phyloP scores from a whole-genome alignment of 2,113 vertebrate genomes.

The Pollimyrus isidori region DNA sequence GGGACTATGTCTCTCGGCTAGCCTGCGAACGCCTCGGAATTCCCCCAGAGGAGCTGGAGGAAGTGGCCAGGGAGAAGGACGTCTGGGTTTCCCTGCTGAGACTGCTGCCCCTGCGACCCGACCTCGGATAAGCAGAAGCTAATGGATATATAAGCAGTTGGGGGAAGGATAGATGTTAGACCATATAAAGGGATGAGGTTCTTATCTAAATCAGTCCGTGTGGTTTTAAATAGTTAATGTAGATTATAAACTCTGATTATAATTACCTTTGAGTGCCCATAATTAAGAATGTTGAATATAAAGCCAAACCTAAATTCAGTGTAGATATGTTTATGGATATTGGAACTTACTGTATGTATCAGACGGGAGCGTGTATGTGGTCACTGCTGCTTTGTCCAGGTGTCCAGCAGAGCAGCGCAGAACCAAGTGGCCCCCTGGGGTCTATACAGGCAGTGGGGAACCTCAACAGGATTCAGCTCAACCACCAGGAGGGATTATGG shows the following conservation, averaged over 20 bases:
- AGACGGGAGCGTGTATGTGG: background rate
- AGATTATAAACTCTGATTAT: background rate
- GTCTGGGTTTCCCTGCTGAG: too few species aligned
- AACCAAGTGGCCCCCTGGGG: conserved; percentile 42
- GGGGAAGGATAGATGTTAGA: background rate
- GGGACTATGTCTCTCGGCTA: too few species aligned
- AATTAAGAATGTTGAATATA: background rate
- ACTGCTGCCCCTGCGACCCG: too few species aligned
- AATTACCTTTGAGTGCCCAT: background rate
- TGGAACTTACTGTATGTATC: background rate
- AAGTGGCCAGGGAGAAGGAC: too few species aligned
- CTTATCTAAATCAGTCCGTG: background rate
- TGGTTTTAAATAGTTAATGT: background rate
- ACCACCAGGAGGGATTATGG: conserved; percentile 40
- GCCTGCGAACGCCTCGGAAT: too few species aligned
- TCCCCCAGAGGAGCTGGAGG: too few species aligned
- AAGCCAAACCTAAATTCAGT: background rate
- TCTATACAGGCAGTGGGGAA: conserved; percentile 38
- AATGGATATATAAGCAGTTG: background rate
- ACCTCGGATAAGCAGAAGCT: too few species aligned
- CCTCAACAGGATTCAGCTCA: conserved; percentile 35
- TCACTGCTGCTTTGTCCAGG: conserved; percentile 32
- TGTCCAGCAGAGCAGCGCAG: conserved; percentile 39
- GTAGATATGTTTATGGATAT: background rate
- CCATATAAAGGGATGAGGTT: background rate